Evolutionary conservation across 2,113 vertebrate species (phyloP).

Genomic region (Oophaga pumilio): DNA sequence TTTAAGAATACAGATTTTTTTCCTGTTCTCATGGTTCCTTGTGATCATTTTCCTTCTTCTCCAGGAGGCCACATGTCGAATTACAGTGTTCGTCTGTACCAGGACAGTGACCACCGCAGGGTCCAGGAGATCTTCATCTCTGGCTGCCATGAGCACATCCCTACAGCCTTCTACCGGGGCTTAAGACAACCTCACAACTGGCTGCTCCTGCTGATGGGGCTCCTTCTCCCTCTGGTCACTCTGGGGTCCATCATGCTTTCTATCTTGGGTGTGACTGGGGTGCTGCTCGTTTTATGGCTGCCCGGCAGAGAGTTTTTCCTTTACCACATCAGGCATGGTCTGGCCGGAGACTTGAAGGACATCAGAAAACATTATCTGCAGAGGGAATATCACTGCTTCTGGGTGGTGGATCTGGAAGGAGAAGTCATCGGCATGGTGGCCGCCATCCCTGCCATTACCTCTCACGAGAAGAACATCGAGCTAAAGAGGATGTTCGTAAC

Average conservation of each 20-base stretch:
- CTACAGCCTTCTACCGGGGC: neutral
- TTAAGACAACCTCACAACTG: slow-evolving; percentile 37
- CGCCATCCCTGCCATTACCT: slow-evolving; percentile 4
- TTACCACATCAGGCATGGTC: fast-evolving
- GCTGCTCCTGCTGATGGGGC: neutral
- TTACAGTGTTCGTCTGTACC: slow-evolving; percentile 56
- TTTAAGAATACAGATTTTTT: too few species aligned
- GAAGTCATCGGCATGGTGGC: slow-evolving; percentile 62
- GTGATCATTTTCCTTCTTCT: neutral
- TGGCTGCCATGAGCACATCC: neutral
- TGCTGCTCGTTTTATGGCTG: slow-evolving; percentile 33
- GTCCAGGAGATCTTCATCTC: slow-evolving; percentile 27
- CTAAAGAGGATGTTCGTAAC: slow-evolving; percentile 54
- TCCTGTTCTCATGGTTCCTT: too few species aligned
- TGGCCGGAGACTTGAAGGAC: slow-evolving; percentile 57
- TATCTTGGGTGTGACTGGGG: fast-evolving
- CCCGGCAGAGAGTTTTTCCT: neutral
- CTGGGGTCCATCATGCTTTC: slow-evolving; percentile 51
- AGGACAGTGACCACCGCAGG: neutral
- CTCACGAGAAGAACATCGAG: neutral
- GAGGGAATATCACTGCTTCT: slow-evolving; percentile 61
- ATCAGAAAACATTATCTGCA: slow-evolving; percentile 60
- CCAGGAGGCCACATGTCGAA: slow-evolving; percentile 52
- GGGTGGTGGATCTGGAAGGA: slow-evolving; percentile 61
- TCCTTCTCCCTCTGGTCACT: neutral